phyloP scores from a whole-genome alignment of 2,797 vertebrate genomes.

The Oreochromis grahami region DNA sequence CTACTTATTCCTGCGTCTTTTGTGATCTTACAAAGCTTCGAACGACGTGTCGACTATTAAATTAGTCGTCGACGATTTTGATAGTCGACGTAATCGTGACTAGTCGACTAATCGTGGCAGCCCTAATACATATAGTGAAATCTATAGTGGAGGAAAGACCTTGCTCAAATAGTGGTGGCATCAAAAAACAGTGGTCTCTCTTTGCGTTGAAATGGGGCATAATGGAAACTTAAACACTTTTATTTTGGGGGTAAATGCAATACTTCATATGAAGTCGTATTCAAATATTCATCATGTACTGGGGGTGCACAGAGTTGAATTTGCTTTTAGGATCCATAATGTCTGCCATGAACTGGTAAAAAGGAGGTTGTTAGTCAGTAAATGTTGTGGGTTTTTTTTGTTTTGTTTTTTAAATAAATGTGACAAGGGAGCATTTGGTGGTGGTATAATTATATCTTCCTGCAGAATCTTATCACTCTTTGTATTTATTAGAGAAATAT shows the following conservation, averaged over 20 bases:
- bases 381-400: too few species aligned
- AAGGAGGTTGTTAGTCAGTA: not conserved
- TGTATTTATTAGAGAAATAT: too few species aligned
- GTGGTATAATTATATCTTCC: rapidly evolving
- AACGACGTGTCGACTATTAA: too few species aligned
- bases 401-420: not conserved
- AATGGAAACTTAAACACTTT: not conserved
- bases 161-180: not conserved
- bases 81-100: too few species aligned
- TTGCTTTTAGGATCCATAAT: not conserved
- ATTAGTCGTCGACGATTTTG: too few species aligned
- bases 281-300: not conserved
- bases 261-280: not conserved
- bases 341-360: not conserved
- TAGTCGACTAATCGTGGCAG: too few species aligned
- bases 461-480: rapidly evolving
- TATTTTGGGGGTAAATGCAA: not conserved
- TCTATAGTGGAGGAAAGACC: not conserved
- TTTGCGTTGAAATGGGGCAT: too few species aligned
- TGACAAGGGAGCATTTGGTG: not conserved
- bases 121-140: not conserved
- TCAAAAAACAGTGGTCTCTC: not conserved
- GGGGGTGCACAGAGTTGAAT: not conserved
- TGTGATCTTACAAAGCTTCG: too few species aligned
- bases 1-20: too few species aligned